Evolutionary conservation across 2,888 invertebrate genomes (phyloP).

Genomic region (Calliopum simillimum): DNA sequence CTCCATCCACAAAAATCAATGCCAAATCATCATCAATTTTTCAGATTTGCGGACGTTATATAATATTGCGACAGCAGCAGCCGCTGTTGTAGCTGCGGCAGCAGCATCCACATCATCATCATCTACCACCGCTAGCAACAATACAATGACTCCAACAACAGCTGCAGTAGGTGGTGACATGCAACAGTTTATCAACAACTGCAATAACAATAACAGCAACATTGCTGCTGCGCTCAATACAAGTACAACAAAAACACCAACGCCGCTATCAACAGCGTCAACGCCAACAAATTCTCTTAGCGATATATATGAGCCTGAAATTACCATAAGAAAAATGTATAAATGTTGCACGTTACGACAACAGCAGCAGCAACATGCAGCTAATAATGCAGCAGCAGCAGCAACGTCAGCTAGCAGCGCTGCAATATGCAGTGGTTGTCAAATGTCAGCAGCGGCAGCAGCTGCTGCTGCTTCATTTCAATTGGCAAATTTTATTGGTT

Average conservation of each 20-base stretch:
- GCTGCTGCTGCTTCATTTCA: constrained; percentile 61
- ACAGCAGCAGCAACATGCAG: constrained; percentile 14
- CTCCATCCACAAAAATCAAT: constrained; percentile 48
- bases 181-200: constrained; percentile 30
- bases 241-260: background rate
- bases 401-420: constrained; percentile 40
- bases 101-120: constrained; percentile 43
- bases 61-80: constrained; percentile 66
- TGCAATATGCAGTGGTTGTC: constrained; percentile 58
- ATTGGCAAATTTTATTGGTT: constrained; percentile 62
- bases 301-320: constrained; percentile 60
- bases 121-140: constrained; percentile 40
- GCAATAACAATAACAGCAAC: constrained; percentile 11
- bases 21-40: constrained; percentile 63
- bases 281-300: constrained; percentile 25
- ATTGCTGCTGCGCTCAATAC: background rate
- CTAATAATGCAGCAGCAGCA: constrained; percentile 35
- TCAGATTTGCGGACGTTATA: constrained; percentile 68
- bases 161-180: constrained; percentile 9
- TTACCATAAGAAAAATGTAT: constrained; percentile 65
- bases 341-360: constrained; percentile 57
- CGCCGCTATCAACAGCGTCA: constrained; percentile 26
- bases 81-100: constrained; percentile 58
- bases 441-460: constrained; percentile 58
- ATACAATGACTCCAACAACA: constrained; percentile 27